Evolutionary conservation across 2,797 vertebrate species (phyloP), one percentile per base, ranked within the genome.

Genomic region (Pseudomugil gertrudae): DNA sequence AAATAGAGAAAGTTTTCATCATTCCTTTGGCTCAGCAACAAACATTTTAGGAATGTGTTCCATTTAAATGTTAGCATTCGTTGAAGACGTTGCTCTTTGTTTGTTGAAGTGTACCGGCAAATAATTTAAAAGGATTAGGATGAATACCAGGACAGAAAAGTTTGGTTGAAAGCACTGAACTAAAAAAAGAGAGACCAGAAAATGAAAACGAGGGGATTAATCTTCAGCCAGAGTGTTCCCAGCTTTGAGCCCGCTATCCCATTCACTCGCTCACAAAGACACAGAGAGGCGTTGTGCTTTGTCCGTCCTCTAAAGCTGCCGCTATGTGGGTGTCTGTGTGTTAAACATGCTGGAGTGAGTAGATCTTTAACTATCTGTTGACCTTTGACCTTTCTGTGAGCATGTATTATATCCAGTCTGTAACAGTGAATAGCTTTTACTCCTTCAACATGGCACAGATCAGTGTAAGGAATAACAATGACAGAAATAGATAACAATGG

Each of bases 341-440:
- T 54, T 68, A 21, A 57, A 17, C 66, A 13, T 69, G 73, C 73
- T 61, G 66, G 69, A 79, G 82, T 68, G 67, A 50, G 81, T 72
- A 76, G 77, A 86, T 86, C 58, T 71, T 84, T 82, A 84, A 84
- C 84, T 81, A 61, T 52, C 36, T 11, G 35, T 38, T 81, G 71
- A 79, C 74, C 66, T 80, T 53, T 84, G 71, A 76, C 72, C 69
- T 63, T 8, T 5, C n/a, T 36, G 7, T 33, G 45, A 57, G 33
- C 14, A 26, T 21, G 47, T 24, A 24, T 14, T 24, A 50, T 5
- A 26, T 21, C 47, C 33, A 3, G 50, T 53, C 61, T 62, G 59
- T 62, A 51, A 62, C 47, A 26, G 47, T 51, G 26, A 57, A 36
- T 4, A 13, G 10, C 36, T 32, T 10, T 57, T 33, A 7, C 27